A percentile compares a stretch with the other conserved stretches of the same genome.
These are phyloP conservation scores for Macrotus californicus DNA, from an alignment of 2,113 vertebrate species.

Conservation along the genomic window DNA sequence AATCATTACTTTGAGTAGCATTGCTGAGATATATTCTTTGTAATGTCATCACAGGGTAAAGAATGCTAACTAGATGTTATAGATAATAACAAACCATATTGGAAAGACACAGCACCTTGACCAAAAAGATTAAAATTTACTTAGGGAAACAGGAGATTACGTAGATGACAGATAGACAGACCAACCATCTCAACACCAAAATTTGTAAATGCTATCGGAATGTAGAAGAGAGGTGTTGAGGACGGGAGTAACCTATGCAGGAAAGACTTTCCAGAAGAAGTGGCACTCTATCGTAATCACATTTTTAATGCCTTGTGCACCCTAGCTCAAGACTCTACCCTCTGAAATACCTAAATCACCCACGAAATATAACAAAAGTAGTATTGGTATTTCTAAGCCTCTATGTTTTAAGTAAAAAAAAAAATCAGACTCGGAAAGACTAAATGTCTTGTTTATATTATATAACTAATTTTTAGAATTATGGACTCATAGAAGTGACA, in stretches of 20 bases:
- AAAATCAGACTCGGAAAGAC: not conserved
- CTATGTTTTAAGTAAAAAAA: not conserved
- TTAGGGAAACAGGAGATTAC: not conserved
- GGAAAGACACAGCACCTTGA: not conserved
- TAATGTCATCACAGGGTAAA: not conserved
- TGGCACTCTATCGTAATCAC: not conserved
- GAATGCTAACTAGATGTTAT: not conserved
- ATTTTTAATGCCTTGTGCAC: not conserved
- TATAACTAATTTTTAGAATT: not conserved
- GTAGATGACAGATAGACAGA: not conserved
- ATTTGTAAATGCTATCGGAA: not conserved
- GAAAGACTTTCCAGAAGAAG: not conserved
- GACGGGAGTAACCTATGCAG: not conserved
- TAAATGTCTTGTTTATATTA: not conserved
- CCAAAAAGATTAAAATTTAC: not conserved
- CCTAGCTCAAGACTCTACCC: not conserved
- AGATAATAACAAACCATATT: not conserved
- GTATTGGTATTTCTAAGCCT: not conserved
- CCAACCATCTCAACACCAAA: not conserved
- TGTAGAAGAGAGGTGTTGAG: not conserved
- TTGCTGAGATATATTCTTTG: not conserved
- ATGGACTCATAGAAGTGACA: not conserved
- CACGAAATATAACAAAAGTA: not conserved
- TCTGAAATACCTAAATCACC: not conserved
- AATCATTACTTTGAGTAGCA: conserved; percentile 3